Evolutionary conservation across 2,113 vertebrate genomes (phyloP), one percentile per base, ranked within the genome.

Genomic region (Sitta europaea): DNA sequence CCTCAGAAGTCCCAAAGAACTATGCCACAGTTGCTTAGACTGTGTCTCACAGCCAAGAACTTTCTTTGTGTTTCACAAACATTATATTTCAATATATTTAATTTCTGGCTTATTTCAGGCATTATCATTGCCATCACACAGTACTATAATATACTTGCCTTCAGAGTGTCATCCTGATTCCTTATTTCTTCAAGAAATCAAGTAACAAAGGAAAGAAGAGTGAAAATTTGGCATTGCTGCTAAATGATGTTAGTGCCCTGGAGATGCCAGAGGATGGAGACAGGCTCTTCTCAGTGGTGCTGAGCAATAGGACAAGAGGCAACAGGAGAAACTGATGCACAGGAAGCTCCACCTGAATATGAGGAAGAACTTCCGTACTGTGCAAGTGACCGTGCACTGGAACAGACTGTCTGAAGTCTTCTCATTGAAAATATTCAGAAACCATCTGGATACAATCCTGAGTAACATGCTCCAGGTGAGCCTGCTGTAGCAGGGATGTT

Each of bases 261-360:
- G 42, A 55, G 29, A 57, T 29, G 19, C 18, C 29, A 47, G 81
- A 54, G 48, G 22, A 47, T 54, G 70, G 35, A 29, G 12, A 20
- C 42, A 57, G 59, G 35, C 10, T 29, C 12, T 35, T 42, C 25
- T 35, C 1, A 1, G 35, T 66, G 35, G 35, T 17, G 43, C 43
- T 4, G 2, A 57, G 31, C 25, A 35, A 17, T 9, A 9, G 71
- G 31, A 57, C 42, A 66, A 57, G 50, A 29, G 51, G 13, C 43
- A 48, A 40, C 0, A 1, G 43, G 19, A 65, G 59, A 57, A 85
- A 57, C 7, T 1, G 1, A 21, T 21, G 20, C 16, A 50, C 35
- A 42, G 31, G 35, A 40, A 57, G 7, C 11, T 50, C 61, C 21
- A 25, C 8, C 0, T 21, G 25, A 75, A 21, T 9, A 21, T 8